A percentile compares a stretch with the other conserved stretches of the same genome.
These are phyloP conservation scores for Pelvicachromis taeniatus DNA, from an alignment of 2,113 vertebrate genomes.

Conservation along the genomic window DNA sequence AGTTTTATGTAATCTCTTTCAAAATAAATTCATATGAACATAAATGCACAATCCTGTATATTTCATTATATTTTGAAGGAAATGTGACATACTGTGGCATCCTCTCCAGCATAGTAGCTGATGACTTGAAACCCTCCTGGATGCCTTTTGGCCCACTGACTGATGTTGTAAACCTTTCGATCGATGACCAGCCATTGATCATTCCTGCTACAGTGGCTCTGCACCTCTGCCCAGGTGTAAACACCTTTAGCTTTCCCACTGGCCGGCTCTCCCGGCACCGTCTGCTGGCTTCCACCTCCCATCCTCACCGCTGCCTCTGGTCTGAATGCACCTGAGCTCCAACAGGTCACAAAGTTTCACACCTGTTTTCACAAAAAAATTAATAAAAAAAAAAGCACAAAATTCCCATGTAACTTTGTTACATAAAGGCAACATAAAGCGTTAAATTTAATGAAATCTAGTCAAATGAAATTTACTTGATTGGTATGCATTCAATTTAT, in stretches of 20 bases:
- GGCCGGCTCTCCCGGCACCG: background rate
- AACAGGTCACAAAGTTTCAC: background rate
- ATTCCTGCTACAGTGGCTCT: conserved; percentile 77
- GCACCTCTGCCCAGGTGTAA: conserved; percentile 90
- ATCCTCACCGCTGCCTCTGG: conserved; percentile 7
- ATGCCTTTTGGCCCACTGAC: conserved; percentile 82
- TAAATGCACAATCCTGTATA: background rate
- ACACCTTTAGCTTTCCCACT: background rate
- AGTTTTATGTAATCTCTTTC: background rate
- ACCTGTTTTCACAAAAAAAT: background rate
- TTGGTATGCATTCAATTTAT: background rate
- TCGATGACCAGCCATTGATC: conserved; percentile 94
- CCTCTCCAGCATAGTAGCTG: conserved; percentile 87
- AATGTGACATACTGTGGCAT: conserved; percentile 82
- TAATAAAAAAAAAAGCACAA: background rate
- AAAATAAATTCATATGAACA: background rate
- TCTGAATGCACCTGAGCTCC: conserved; percentile 4
- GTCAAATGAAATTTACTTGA: background rate
- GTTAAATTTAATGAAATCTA: background rate
- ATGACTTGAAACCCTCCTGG: conserved; percentile 87
- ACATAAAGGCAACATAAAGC: background rate
- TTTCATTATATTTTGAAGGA: background rate
- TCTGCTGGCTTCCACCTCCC: conserved; percentile 43
- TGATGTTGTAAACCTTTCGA: conserved; percentile 89
- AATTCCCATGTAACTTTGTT: background rate